Base-by-base conservation (phyloP, 2,888 invertebrate species). In the Rhingia rostrata region DNA sequence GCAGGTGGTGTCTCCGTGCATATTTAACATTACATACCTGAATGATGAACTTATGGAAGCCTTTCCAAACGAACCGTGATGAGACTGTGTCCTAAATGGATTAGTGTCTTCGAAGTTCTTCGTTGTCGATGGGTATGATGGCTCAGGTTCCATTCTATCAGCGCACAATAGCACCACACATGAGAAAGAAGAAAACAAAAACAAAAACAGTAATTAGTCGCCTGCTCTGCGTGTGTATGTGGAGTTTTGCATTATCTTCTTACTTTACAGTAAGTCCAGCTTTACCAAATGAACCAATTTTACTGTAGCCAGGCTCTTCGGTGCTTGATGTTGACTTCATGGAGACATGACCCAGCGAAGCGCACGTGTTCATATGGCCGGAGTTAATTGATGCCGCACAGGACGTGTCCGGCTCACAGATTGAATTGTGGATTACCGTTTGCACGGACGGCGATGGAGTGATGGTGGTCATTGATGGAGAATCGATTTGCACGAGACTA, bases 241-340 rank as follows among this genome's bases (percentile, higher is more conserved):
- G 51, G 41, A 78, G 45, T 67, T 54, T 72, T 61, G 56, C 60
- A 82, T 85, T 75, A 85, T 77, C 79, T 61, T 75, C 89, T 86
- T 88, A 91, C 89, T 90, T 90, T 61, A 91, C 89, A 87, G 91
- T 90, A 54, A 92, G 87, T 35, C 92, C 92, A 35, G 91, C 90
- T 87, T 93, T 93, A 60, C 93, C 93, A 87, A 92, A 91, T 30
- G 91, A 91, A 51, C 91, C 91, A 54, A 92, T 90, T 88, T 91
- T 92, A 78, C 89, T 89, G 75, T 90, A 90, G 0, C 90, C 90
- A 35, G 90, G 90, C 86, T 92, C 92, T 78, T 92, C 92, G 78
- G 89, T 90, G 72, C 92, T 92, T 2, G 91, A 91, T 86, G 89
- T 89, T n/a, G 92, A 91, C 85, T 90, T 91, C 32, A 90, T 89